phyloP scores from a whole-genome alignment of 2,888 invertebrate genomes.

The Buathra laborator region DNA sequence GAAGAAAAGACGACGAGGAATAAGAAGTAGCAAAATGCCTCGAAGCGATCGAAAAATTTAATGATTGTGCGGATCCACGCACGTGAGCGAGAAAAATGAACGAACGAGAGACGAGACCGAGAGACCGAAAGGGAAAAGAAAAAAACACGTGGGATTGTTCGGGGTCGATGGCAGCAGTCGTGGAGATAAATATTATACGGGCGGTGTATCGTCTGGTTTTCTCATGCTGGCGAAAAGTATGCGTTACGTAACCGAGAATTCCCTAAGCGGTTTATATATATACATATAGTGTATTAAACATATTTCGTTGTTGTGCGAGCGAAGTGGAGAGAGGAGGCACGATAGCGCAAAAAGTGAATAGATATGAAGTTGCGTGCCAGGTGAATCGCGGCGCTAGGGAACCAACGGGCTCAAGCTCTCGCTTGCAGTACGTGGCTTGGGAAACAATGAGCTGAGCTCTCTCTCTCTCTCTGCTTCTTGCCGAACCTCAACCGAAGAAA shows the following conservation, averaged over 20 bases:
- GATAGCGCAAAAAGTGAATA: constrained; percentile 67
- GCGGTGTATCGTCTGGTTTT: constrained; percentile 20
- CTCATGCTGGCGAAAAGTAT: constrained; percentile 26
- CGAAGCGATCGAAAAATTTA: constrained; percentile 60
- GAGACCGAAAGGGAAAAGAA: constrained; percentile 47
- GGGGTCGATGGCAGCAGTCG: constrained; percentile 49
- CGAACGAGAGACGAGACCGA: constrained; percentile 4
- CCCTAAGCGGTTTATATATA: constrained; percentile 4
- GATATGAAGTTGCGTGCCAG: constrained; percentile 71
- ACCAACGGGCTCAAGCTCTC: constrained; percentile 32
- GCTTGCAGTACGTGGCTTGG: constrained; percentile 68
- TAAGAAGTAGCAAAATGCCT: constrained; percentile 35
- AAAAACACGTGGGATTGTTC: constrained; percentile 27
- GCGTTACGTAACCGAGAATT: constrained; percentile 42
- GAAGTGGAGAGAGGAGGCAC: neutral
- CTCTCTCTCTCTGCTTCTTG: constrained; percentile 21
- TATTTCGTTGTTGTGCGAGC: constrained; percentile 48
- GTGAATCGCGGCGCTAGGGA: constrained; percentile 68
- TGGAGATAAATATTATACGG: constrained; percentile 15
- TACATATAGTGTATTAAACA: constrained; percentile 36
- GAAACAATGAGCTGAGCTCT: constrained; percentile 68
- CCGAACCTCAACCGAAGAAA: constrained; percentile 44
- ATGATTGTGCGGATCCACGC: constrained; percentile 48
- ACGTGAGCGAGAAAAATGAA: constrained; percentile 16
- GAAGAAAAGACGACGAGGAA: constrained; percentile 24